Conservation (phyloP, 2,888 invertebrate genomes). For the Lepidochitona cinerea region DNA sequence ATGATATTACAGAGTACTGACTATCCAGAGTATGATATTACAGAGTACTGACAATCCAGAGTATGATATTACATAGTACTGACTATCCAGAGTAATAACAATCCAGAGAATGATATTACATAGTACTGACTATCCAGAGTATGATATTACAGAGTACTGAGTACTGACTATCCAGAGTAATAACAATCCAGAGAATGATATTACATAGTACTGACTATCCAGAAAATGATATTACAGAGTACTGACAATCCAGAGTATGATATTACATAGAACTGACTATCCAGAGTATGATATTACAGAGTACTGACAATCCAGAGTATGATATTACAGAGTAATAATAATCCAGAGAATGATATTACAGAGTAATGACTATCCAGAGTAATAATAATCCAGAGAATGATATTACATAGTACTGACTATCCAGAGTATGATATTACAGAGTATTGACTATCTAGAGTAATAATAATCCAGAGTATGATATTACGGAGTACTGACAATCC, state of each 20-base stretch:
- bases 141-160: neutral
- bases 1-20: neutral
- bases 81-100: too few relatives aligned
- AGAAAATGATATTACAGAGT: neutral
- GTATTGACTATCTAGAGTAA: constrained; percentile 32
- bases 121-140: neutral
- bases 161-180: neutral
- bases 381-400: neutral
- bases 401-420: neutral
- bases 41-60: neutral
- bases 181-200: neutral
- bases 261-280: neutral
- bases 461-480: too few relatives aligned
- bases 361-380: neutral
- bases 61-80: neutral
- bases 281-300: neutral
- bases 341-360: neutral
- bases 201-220: neutral
- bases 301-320: neutral
- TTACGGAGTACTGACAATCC: too few relatives aligned
- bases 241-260: neutral
- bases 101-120: neutral
- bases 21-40: neutral
- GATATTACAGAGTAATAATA: neutral
- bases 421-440: neutral